Base-by-base conservation (phyloP, 2,888 invertebrate genomes). In the Ditula angustiorana region DNA sequence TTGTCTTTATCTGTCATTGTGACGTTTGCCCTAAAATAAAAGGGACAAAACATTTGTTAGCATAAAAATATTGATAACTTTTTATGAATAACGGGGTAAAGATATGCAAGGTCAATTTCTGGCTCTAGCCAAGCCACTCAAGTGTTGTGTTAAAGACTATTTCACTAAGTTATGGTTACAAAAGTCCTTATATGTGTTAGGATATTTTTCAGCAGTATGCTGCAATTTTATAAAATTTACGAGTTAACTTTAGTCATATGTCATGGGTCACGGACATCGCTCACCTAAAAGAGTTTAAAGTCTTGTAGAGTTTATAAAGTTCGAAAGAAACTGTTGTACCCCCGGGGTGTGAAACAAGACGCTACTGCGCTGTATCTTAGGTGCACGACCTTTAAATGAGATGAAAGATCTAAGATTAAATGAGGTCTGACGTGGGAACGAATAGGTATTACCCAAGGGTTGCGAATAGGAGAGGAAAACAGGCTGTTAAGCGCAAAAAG, bases 321-420 rank as follows among this genome's bases (percentile, higher is more conserved):
- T 57, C 21, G 13, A 19, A n/a, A 46, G 21, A 8, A 21, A 30
- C 56, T 30, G 21, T 19, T 41, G 24, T 28, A 26, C 8, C 30
- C n/a, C 16, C 16, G 13, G 24, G 16, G 53, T 37, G 16, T 23
- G 11, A 55, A 35, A 35, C 26, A 55, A 8, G 35, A 35, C 4
- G 55, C 37, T 55, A 55, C 55, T 37, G 10, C 35, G 24, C n/a
- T 35, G 13, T 24, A 53, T 53, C 24, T 35, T 8, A 23, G 35
- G 53, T 37, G 24, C 35, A 53, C 30, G 46, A 57, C 56, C 56
- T 46, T 30, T 30, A 46, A 44, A 57, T 30, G 56, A 46, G 56
- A 33, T 30, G 41, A 56, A 24, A 26, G 50, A 53, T 53, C 23
- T 53, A 10, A 44, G 56, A 44, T 30, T 35, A 57, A 44, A 46